Evolutionary conservation across 2,113 vertebrate genomes (phyloP).

Genomic region (Struthidea cinerea): DNA sequence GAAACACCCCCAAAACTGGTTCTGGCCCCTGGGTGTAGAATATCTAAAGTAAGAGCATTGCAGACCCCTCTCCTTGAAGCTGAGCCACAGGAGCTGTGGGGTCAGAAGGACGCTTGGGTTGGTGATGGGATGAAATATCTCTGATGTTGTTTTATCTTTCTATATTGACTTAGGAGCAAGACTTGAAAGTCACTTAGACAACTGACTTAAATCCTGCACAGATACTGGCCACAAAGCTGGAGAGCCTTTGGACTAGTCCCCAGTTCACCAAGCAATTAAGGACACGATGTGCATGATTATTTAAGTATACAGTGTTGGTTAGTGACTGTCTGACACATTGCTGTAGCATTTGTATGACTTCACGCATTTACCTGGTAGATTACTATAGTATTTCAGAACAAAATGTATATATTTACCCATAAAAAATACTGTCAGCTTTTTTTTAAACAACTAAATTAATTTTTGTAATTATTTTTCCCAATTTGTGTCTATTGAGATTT

Average conservation of each 20-base stretch:
- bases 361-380: not conserved
- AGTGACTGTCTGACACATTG: not conserved
- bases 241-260: not conserved
- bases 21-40: not conserved
- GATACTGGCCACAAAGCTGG: fast-evolving
- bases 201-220: not conserved
- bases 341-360: not conserved
- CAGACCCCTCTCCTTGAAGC: not conserved
- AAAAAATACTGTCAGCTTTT: not conserved
- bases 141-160: not conserved
- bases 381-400: not conserved
- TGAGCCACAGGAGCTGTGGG: not conserved
- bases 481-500: not conserved
- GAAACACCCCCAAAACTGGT: not conserved
- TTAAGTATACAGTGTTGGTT: not conserved
- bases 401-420: not conserved
- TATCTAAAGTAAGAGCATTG: not conserved
- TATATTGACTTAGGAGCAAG: not conserved
- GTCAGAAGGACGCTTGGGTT: not conserved
- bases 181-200: not conserved
- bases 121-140: not conserved
- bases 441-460: not conserved
- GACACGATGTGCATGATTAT: not conserved
- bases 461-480: not conserved
- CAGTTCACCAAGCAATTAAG: not conserved